phyloP scores from a whole-genome alignment of 2,797 vertebrate species.

The Muscicapa striata region DNA sequence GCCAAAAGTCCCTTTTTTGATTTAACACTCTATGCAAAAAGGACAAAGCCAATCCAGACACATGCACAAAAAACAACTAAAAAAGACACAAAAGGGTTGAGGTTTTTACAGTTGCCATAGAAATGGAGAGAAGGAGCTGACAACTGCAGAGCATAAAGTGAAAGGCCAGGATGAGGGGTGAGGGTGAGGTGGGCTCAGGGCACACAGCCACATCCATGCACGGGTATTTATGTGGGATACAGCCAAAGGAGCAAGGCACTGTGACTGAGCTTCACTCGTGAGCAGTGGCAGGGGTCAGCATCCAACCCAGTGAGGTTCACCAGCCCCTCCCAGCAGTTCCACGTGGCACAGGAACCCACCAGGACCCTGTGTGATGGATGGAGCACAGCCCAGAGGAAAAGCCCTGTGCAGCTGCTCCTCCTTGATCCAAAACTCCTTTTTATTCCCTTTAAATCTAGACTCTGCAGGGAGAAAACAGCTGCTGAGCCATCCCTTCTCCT shows the following conservation, averaged over 20 bases:
- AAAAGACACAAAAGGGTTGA: conserved; percentile 55
- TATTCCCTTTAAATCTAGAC: not conserved
- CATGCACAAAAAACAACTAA: not conserved
- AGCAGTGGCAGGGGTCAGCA: not conserved
- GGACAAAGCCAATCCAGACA: conserved; percentile 14
- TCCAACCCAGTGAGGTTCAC: fast-evolving
- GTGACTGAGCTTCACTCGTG: not conserved
- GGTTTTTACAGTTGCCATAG: conserved; percentile 76
- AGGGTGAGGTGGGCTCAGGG: not conserved
- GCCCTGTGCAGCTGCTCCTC: not conserved
- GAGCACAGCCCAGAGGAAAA: not conserved
- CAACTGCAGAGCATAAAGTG: conserved; percentile 58
- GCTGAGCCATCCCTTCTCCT: not conserved
- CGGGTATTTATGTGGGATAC: not conserved
- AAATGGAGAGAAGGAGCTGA: conserved; percentile 72
- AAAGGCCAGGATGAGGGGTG: not conserved
- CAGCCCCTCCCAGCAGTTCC: not conserved
- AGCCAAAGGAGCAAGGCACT: not conserved
- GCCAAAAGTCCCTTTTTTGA: not conserved
- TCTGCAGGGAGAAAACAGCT: not conserved
- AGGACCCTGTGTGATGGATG: not conserved
- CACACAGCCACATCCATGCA: fast-evolving
- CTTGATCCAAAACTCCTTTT: not conserved
- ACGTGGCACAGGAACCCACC: not conserved
- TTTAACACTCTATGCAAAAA: not conserved